Conservation (phyloP, 2,888 invertebrate species). For the Lepidocyrtinus sp. region DNA sequence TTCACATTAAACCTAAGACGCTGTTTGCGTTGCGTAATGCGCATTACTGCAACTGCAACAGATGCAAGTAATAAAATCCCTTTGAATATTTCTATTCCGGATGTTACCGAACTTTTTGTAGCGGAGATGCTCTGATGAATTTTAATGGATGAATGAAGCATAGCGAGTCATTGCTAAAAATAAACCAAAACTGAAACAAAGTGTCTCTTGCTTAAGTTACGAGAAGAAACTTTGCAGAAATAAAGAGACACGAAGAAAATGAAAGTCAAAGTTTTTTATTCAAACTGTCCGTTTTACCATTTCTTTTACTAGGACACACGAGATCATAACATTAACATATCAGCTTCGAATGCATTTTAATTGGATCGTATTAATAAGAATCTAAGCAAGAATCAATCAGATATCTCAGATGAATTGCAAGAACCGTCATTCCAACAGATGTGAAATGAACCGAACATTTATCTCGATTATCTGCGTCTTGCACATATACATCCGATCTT, state of each 20-base stretch:
- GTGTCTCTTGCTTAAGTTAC: no score
- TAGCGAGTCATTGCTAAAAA: background rate
- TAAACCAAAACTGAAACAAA: background rate
- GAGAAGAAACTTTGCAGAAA: no score
- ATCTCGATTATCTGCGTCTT: slow-evolving; percentile 28
- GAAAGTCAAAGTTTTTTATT: no score
- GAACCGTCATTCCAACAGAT: slow-evolving; percentile 56
- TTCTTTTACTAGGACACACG: no score
- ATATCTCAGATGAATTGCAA: slow-evolving; percentile 57
- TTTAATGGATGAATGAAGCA: background rate
- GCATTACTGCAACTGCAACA: background rate
- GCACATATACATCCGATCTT: slow-evolving; percentile 57
- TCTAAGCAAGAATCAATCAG: slow-evolving; percentile 60
- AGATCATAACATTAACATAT: no score
- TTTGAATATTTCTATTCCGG: background rate
- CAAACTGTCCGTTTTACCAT: no score
- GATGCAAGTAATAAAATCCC: background rate
- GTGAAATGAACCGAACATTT: slow-evolving; percentile 66
- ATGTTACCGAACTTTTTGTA: background rate
- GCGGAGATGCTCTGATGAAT: background rate
- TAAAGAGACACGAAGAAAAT: no score
- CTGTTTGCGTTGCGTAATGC: background rate
- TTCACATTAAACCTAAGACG: background rate
- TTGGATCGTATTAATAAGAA: no score
- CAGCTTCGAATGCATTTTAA: no score